phyloP scores from a whole-genome alignment of 2,888 invertebrate species.

The Ormia ochracea region DNA sequence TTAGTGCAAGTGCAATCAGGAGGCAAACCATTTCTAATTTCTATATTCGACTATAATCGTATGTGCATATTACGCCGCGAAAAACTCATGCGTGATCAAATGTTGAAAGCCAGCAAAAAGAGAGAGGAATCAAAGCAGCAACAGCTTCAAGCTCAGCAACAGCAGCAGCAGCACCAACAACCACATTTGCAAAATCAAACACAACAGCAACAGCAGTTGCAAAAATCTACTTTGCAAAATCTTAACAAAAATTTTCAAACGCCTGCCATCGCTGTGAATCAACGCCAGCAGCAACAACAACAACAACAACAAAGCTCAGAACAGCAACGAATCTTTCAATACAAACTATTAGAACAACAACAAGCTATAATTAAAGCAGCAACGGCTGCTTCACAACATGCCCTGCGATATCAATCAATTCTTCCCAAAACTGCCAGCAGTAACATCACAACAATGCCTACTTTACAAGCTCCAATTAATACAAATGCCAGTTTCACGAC shows the following conservation, averaged over 20 bases:
- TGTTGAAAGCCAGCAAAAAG: conserved; percentile 72
- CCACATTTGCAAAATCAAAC: conserved; percentile 49
- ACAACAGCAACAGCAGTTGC: conserved; percentile 40
- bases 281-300: conserved; percentile 53
- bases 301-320: conserved; percentile 58
- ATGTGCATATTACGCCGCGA: conserved; percentile 85
- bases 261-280: conserved; percentile 21
- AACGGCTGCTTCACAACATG: conserved; percentile 37
- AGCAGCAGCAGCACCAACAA: conserved; percentile 46
- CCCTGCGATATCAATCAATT: conserved; percentile 61
- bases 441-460: conserved; percentile 49
- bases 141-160: conserved; percentile 61
- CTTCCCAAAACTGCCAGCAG: conserved; percentile 61
- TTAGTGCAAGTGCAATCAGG: conserved; percentile 86
- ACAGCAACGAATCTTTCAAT: conserved; percentile 61
- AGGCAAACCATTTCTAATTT: conserved; percentile 88
- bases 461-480: conserved; percentile 45
- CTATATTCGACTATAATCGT: conserved; percentile 87
- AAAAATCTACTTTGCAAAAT: conserved; percentile 47
- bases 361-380: conserved; percentile 61
- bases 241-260: conserved; percentile 47
- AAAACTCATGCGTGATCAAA: conserved; percentile 81
- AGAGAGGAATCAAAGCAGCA: conserved; percentile 63
- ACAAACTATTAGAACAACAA: conserved; percentile 70
- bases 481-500: conserved; percentile 54